Evolutionary conservation across 2,113 vertebrate species (phyloP).

Genomic region (Lepidiolamprologus cunningtoni): DNA sequence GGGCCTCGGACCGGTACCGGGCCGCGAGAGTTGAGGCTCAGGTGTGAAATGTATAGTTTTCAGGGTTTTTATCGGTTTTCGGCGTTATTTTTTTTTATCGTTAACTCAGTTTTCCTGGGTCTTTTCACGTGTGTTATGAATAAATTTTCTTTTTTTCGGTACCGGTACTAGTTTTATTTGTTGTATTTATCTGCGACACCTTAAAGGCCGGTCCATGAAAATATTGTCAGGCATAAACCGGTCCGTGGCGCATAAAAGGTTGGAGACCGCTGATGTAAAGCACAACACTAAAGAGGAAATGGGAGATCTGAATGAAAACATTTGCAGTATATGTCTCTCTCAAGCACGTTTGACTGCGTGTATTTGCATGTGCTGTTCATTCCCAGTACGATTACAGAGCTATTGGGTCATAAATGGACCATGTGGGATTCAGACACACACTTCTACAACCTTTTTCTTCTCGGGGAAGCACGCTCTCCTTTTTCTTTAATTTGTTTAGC

Average conservation of each 20-base stretch:
- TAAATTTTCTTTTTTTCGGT: accelerated
- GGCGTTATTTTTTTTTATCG: too few species aligned
- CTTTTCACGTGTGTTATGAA: too few species aligned
- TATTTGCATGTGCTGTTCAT: neutral
- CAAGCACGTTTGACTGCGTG: neutral
- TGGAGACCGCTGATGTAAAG: accelerated
- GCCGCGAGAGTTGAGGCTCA: too few species aligned
- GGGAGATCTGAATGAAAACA: neutral
- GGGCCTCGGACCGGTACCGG: accelerated
- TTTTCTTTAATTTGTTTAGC: neutral
- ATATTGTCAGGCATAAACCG: too few species aligned
- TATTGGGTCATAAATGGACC: too few species aligned
- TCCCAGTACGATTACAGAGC: accelerated
- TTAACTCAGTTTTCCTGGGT: accelerated
- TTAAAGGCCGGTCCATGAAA: accelerated
- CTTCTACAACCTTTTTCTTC: neutral
- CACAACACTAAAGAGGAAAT: neutral
- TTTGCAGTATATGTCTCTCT: neutral
- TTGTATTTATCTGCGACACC: accelerated
- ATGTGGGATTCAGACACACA: too few species aligned
- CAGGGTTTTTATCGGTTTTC: too few species aligned
- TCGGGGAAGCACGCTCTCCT: neutral
- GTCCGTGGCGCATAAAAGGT: accelerated
- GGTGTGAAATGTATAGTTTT: too few species aligned
- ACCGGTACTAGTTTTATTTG: accelerated